Percentiles rank a stretch among this genome's conserved stretches.
These are phyloP conservation scores for Drosophila saltans DNA, from an alignment of 1,140 invertebrate genomes.

Conservation along the genomic window DNA sequence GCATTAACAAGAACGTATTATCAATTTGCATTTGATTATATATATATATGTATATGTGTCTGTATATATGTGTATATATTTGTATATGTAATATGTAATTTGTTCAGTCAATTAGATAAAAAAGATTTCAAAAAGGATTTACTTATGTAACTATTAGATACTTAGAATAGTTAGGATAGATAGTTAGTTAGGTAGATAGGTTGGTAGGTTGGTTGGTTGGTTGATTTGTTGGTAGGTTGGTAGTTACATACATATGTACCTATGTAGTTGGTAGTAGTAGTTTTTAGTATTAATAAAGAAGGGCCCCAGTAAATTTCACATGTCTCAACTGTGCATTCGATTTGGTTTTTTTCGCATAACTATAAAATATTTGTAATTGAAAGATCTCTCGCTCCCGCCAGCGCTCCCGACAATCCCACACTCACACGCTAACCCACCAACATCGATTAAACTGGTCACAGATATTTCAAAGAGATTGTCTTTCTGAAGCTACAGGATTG, in stretches of 20 bases:
- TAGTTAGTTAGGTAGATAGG: conserved; percentile 26
- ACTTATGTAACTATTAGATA: conserved; percentile 57
- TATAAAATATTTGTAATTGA: conserved; percentile 41
- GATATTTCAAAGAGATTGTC: conserved; percentile 67
- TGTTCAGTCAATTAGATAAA: conserved; percentile 81
- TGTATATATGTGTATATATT: conserved; percentile 34
- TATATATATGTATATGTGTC: conserved; percentile 40
- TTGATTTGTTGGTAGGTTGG: conserved; percentile 50
- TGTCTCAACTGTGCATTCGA: conserved; percentile 75
- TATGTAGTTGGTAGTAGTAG: not conserved
- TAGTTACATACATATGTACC: conserved; percentile 22
- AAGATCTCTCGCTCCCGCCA: conserved; percentile 1
- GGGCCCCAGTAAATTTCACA: conserved; percentile 71
- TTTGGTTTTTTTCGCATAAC: conserved; percentile 49
- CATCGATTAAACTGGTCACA: not conserved
- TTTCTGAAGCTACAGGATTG: conserved; percentile 30
- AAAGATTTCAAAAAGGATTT: conserved; percentile 76
- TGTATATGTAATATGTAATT: conserved; percentile 63
- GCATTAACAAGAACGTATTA: conserved; percentile 69
- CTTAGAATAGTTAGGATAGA: conserved; percentile 47
- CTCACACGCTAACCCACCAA: not conserved
- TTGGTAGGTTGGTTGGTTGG: conserved; percentile 44
- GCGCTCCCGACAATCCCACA: too few relatives aligned
- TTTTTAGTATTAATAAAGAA: conserved; percentile 31
- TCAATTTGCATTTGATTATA: conserved; percentile 70